Evolutionary conservation across 2,113 vertebrate species (phyloP).

Genomic region (Pituophis catenifer): DNA sequence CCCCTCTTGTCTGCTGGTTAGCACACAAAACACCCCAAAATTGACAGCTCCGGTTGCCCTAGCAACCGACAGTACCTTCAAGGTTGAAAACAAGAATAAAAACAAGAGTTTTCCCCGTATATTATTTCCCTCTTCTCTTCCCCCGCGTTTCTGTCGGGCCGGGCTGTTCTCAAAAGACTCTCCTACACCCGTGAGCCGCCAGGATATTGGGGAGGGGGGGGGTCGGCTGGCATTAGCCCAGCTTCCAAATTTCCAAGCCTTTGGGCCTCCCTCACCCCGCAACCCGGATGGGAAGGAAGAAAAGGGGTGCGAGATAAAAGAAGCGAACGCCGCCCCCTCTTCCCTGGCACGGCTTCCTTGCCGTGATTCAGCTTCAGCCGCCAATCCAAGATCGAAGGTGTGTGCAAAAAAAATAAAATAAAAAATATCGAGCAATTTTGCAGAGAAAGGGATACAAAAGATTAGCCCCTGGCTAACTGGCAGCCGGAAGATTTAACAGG

Average conservation of each 20-base stretch:
- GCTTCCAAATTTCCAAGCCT: not conserved
- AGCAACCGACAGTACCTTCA: constrained; percentile 4
- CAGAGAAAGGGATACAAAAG: not conserved
- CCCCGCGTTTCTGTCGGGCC: not conserved
- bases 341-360: not conserved
- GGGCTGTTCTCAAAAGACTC: not conserved
- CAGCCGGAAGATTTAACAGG: not conserved
- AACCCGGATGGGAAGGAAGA: not conserved
- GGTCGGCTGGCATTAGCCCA: not conserved
- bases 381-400: not conserved
- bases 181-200: not conserved
- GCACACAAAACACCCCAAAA: not conserved
- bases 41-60: not conserved
- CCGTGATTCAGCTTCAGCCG: not conserved
- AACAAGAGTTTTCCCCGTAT: not conserved
- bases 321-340: not conserved
- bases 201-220: not conserved
- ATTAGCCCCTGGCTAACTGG: not conserved
- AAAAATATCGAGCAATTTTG: not conserved
- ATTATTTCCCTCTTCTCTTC: not conserved
- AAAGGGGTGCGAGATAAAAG: not conserved
- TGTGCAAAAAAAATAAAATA: not conserved
- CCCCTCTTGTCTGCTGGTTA: not conserved
- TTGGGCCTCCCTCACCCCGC: not conserved
- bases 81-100: not conserved